Evolutionary conservation across 2,113 vertebrate species (phyloP).

Genomic region (Otocyon megalotis): DNA sequence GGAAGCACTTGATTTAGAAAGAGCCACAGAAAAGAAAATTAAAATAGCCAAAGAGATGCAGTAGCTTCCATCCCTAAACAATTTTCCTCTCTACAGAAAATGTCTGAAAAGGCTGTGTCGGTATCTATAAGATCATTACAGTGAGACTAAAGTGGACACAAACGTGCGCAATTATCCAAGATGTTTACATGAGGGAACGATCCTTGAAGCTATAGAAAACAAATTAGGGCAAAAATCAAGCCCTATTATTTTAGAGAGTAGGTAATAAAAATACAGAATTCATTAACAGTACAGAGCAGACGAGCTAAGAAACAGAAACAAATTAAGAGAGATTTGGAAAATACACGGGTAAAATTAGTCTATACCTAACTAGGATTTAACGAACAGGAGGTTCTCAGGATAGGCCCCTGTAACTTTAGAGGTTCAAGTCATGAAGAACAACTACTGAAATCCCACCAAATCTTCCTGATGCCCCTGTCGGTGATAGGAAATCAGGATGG

Average conservation of each 20-base stretch:
- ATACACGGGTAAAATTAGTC: neutral
- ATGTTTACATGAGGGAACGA: slow-evolving; percentile 35
- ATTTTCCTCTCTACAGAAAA: neutral
- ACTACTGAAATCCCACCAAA: neutral
- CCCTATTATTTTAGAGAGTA: slow-evolving; percentile 12
- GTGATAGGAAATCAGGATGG: neutral
- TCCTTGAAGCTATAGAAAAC: slow-evolving; percentile 46
- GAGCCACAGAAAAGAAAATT: slow-evolving; percentile 27
- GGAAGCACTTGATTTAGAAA: slow-evolving; percentile 7
- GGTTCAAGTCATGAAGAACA: neutral
- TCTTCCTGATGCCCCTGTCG: neutral
- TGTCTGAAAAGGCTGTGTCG: neutral
- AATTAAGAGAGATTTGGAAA: slow-evolving; percentile 12
- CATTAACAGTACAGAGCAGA: slow-evolving; percentile 8
- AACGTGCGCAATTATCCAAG: slow-evolving; percentile 30
- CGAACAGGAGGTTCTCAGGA: neutral
- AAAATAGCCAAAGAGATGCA: slow-evolving; percentile 17
- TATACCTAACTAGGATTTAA: neutral
- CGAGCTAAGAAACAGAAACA: neutral
- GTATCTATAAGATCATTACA: slow-evolving; percentile 13
- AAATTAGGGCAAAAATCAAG: slow-evolving; percentile 62
- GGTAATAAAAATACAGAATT: slow-evolving; percentile 63
- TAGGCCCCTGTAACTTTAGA: neutral
- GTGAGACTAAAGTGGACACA: slow-evolving; percentile 44
- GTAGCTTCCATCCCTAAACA: neutral